Evolutionary conservation across 2,797 vertebrate species (phyloP).

Genomic region (Lophotriccus pileatus): DNA sequence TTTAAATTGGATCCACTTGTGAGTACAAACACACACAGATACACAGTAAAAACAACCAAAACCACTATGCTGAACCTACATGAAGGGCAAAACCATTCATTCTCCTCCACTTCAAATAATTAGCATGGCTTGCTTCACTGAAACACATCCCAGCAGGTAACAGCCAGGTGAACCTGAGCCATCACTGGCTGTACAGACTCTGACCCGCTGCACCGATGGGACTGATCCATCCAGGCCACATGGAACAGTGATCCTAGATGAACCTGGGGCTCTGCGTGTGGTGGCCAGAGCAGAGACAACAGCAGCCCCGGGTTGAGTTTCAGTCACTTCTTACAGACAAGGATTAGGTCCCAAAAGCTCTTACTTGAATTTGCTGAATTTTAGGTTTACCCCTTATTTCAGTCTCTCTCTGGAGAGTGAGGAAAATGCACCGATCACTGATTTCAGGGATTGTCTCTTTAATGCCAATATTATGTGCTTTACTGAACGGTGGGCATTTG

Average conservation of each 20-base stretch:
- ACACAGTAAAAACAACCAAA: neutral
- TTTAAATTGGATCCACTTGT: neutral
- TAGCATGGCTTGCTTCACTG: neutral
- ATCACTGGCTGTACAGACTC: neutral
- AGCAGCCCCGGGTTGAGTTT: accelerated
- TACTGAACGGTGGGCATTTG: conserved; percentile 13
- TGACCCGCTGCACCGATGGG: neutral
- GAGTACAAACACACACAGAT: neutral
- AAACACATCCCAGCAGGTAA: neutral
- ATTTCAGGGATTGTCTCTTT: conserved; percentile 5
- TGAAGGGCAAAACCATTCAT: neutral
- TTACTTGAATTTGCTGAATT: neutral
- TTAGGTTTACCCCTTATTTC: neutral
- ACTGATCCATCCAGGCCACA: neutral
- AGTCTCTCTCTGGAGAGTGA: neutral
- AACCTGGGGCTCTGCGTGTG: accelerated
- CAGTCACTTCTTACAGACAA: neutral
- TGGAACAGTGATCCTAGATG: neutral
- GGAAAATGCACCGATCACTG: neutral
- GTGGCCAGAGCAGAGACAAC: neutral
- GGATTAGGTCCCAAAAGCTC: neutral
- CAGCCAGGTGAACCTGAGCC: neutral
- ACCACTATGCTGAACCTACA: neutral
- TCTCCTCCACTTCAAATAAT: neutral
- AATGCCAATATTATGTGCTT: conserved; percentile 1